Evolutionary conservation across 2,888 invertebrate species (phyloP).

Genomic region (Myopa tessellatipennis): DNA sequence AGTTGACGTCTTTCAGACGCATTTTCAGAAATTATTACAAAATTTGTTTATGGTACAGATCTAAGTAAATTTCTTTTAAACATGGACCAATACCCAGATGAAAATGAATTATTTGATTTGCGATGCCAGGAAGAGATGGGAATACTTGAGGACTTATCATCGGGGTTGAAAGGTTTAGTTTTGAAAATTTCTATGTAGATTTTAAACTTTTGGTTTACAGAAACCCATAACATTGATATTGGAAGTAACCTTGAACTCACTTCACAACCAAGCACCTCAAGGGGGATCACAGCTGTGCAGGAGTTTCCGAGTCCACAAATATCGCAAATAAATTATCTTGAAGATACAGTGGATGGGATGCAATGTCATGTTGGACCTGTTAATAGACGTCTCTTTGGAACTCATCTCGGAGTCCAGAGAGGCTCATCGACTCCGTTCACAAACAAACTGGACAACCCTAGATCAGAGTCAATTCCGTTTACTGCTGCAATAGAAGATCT

Average conservation of each 20-base stretch:
- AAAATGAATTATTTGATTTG: conserved; percentile 77
- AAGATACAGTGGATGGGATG: conserved; percentile 27
- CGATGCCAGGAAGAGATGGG: conserved; percentile 80
- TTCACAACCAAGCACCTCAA: conserved; percentile 23
- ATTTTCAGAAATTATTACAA: background rate
- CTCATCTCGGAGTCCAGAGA: conserved; percentile 58
- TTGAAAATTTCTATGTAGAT: too few species aligned
- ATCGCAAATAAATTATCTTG: conserved; percentile 62
- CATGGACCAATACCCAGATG: conserved; percentile 66
- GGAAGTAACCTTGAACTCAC: background rate
- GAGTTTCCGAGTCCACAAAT: conserved; percentile 55
- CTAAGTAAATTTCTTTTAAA: background rate
- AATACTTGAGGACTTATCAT: conserved; percentile 70
- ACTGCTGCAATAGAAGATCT: conserved; percentile 48
- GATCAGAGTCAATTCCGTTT: background rate
- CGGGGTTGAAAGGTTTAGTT: conserved; percentile 46
- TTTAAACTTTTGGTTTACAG: conserved; percentile 5
- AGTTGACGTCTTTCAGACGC: conserved; percentile 9
- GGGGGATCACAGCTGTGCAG: background rate
- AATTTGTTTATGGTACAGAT: background rate
- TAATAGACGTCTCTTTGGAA: conserved; percentile 64
- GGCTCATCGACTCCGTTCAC: conserved; percentile 63
- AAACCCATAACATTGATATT: background rate
- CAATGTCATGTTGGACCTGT: conserved; percentile 48
- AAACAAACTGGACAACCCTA: conserved; percentile 34